Percentiles rank a stretch among this genome's conserved stretches.
Conservation (phyloP, 2,113 vertebrate genomes). For the Cynocephalus volans region DNA sequence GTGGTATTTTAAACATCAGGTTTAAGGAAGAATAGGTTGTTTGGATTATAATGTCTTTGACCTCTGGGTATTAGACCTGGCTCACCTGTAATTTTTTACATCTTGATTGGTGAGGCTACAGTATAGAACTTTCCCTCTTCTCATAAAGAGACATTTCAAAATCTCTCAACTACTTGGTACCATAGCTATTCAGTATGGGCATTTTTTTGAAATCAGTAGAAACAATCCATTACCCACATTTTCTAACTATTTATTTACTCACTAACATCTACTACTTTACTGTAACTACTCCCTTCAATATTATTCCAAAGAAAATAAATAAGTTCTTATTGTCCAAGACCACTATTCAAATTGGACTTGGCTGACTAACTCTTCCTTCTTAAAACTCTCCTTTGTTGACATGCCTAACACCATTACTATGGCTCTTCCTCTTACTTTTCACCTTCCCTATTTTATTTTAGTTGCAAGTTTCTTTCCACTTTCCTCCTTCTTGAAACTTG, state of each 20-base stretch:
- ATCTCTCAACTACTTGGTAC: not conserved
- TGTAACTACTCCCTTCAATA: not conserved
- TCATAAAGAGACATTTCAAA: not conserved
- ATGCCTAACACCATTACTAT: not conserved
- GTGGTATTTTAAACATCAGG: constrained; percentile 15
- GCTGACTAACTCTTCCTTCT: not conserved
- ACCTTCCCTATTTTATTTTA: not conserved
- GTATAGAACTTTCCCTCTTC: not conserved
- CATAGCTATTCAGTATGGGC: not conserved
- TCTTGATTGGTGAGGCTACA: not conserved
- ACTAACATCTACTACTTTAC: not conserved
- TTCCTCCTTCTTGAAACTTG: not conserved
- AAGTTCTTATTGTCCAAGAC: not conserved
- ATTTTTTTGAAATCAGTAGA: constrained; percentile 18
- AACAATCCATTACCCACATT: not conserved
- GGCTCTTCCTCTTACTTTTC: not conserved
- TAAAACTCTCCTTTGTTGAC: not conserved
- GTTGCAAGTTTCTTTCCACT: not conserved
- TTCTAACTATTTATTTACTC: not conserved
- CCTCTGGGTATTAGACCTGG: not conserved
- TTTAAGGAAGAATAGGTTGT: not conserved
- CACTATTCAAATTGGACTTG: not conserved
- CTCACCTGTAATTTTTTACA: not conserved
- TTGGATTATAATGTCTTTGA: not conserved
- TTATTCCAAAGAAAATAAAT: not conserved